phyloP scores from a whole-genome alignment of 1,140 invertebrate species.

The Drosophila yakuba region DNA sequence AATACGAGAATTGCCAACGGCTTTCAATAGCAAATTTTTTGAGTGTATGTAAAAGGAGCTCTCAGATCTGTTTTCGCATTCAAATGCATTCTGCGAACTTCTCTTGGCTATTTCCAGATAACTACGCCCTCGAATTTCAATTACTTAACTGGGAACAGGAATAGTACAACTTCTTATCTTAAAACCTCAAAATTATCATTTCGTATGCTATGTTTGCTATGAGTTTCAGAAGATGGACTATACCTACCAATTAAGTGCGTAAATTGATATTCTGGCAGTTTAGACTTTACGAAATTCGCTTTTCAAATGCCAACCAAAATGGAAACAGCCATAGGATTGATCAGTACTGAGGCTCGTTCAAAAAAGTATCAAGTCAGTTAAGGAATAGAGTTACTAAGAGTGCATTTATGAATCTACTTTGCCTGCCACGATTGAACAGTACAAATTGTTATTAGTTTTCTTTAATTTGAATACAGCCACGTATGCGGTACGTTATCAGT shows the following conservation, averaged over 20 bases:
- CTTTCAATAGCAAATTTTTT: conserved; percentile 12
- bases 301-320: neutral
- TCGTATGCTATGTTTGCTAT: neutral
- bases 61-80: conserved; percentile 4
- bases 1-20: conserved; percentile 62
- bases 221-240: neutral
- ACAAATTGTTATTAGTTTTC: neutral
- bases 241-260: neutral
- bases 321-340: conserved; percentile 3
- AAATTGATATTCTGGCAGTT: neutral
- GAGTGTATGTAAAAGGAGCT: conserved; percentile 1
- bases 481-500: neutral
- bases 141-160: neutral
- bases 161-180: neutral
- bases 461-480: neutral
- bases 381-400: conserved; percentile 3
- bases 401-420: conserved; percentile 11
- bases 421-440: conserved; percentile 9
- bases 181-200: neutral
- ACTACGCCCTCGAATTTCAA: neutral
- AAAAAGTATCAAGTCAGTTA: neutral
- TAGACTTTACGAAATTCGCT: neutral
- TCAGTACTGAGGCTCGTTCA: conserved; percentile 7
- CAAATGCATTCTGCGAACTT: neutral
- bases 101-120: neutral